Base-by-base conservation (phyloP, 2,888 invertebrate genomes). In the Pollenia labialis region DNA sequence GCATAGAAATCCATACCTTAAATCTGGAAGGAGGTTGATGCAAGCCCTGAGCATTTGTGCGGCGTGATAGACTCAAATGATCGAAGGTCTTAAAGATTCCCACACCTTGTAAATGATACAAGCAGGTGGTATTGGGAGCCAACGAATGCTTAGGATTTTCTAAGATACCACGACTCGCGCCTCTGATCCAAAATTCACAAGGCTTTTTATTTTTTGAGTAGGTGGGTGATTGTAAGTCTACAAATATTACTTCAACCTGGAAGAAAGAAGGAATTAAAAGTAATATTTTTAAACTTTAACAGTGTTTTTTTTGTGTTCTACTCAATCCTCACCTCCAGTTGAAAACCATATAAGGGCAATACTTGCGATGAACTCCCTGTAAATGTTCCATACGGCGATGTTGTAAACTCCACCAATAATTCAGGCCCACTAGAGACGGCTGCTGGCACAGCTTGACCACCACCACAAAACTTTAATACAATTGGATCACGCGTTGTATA, bases 361-460 rank as follows among this genome's bases (percentile, higher is more conserved):
- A 95, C 94, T 42, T 96, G 96, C 16, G 96, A 95, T 4, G 97
- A 97, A 92, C 97, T 96, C 89, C 97, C 94, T 71, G 92, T 92
- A 93, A 98, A 97, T 88, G 97, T 97, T 89, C 98, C 98, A 92
- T 96, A 98, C 8, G 97, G 97, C 23, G 97, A 97, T 62, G 97
- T 97, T 85, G 97, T 97, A 92, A 98, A 97, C 94, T 97, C 97
- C 44, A 98, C 97, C 88, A 98, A 94, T 89, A 98, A 94, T 93
- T 98, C 97, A 85, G 97, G 97, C 0, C 97, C 97, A 92, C 97
- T 97, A 88, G 97, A 97, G 89, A 97, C 95, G 48, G 97, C 96
- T 91, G 97, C 96, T 12, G 98, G 97, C 77, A 98, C 96, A 4
- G 97, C 95, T 90, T 97, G 97, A 52, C 97, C 97, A 64, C 97